Base-by-base conservation (phyloP, 2,888 invertebrate genomes). In the Tenthredo scrophulariae region DNA sequence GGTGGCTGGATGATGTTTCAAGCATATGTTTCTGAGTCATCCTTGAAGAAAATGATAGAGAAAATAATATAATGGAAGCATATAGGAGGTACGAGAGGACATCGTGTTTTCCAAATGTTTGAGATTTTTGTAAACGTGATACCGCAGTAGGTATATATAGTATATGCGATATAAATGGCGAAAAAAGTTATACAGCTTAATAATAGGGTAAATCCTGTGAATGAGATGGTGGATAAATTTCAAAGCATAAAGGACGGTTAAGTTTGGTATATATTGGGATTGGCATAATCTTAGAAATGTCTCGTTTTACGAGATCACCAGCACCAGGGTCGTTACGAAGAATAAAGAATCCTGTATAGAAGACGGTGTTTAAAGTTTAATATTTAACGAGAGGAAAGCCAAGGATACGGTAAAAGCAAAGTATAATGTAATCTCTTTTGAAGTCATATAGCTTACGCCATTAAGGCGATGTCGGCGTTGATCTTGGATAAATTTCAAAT, bases 211-310 rank as follows among this genome's bases (percentile, higher is more conserved):
- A 74, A 74, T 40, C 72, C 43, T 10, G 22, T 74, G 22, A 22
- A 40, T 43, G n/a, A 74, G 43, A 26, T 18, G 43, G n/a, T 62
- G 72, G 43, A 22, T n/a, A 74, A 74, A 74, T 80, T 26, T 84
- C 72, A 67, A 84, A 80, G 26, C 54, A 29, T 26, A 18, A 50
- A 50, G 33, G 6, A 77, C 26, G 26, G 29, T 77, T 77, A 77
- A 40, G 43, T 43, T 74, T 74, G 13, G 43, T 54, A 22, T 80
- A 80, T 13, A 58, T 58, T 86, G 84, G 89, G 89, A 93, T 93
- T 93, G 92, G 91, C 92, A 91, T 92, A 92, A 93, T 93, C 90
- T 91, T 88, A 90, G 87, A 90, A 91, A 93, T 91, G 89, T 92
- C 92, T 92, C 92, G 93, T 92, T 91, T 88, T 89, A 86, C 85